Evolutionary conservation across 2,888 invertebrate genomes (phyloP).

Genomic region (Protonemura montana): DNA sequence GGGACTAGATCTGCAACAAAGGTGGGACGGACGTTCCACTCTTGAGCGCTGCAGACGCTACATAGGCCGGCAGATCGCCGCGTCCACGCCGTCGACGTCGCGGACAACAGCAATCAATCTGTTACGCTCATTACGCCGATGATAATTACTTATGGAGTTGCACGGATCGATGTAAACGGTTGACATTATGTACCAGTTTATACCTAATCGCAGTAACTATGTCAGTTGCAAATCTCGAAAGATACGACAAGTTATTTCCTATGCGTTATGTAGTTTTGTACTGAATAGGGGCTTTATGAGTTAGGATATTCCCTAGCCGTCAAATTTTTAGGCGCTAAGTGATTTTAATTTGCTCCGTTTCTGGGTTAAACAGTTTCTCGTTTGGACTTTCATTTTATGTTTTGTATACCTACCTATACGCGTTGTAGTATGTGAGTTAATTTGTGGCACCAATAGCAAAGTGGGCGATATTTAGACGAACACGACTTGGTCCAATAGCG

Average conservation of each 20-base stretch:
- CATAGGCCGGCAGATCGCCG: background rate
- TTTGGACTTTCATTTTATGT: conserved; percentile 5
- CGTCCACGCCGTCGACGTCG: background rate
- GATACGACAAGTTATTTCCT: background rate
- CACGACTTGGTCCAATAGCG: background rate
- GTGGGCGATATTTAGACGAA: background rate
- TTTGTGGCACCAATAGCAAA: background rate
- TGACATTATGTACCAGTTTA: conserved; percentile 12
- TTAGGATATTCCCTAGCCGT: background rate
- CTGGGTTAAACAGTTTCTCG: conserved; percentile 9
- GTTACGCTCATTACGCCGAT: background rate
- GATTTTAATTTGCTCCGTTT: background rate
- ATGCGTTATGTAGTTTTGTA: background rate
- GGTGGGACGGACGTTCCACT: background rate
- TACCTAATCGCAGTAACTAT: background rate
- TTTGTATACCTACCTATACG: background rate
- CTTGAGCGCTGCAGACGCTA: background rate
- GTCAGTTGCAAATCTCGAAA: background rate
- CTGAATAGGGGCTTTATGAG: background rate
- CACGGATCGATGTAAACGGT: background rate
- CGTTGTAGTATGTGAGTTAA: background rate
- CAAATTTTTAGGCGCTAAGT: background rate
- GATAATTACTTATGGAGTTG: background rate
- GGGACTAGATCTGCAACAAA: background rate
- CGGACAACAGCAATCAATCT: background rate